These are phyloP conservation scores for Chymomyza costata DNA, from an alignment of 1,140 invertebrate species.

Conservation along the genomic window DNA sequence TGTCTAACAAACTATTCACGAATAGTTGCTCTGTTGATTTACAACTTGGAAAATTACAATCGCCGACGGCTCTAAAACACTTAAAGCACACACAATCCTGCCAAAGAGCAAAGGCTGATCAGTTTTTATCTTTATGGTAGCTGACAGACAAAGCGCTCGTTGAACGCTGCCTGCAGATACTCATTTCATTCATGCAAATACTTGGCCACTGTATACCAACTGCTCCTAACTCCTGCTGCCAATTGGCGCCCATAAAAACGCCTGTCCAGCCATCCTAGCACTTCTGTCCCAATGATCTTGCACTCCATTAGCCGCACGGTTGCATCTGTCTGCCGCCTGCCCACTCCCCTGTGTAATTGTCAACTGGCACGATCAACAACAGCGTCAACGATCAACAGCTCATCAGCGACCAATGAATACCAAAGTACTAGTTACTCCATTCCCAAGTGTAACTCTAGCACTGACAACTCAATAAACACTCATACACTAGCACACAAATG, in stretches of 20 bases:
- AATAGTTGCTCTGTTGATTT: slow-evolving; percentile 58
- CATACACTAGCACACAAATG: slow-evolving; percentile 10
- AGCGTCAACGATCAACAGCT: slow-evolving; percentile 70
- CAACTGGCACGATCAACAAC: slow-evolving; percentile 66
- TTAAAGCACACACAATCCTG: slow-evolving; percentile 62
- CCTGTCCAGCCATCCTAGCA: too few relatives aligned
- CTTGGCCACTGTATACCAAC: slow-evolving; percentile 53
- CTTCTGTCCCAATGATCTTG: slow-evolving; percentile 44
- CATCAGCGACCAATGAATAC: slow-evolving; percentile 32
- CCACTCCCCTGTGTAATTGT: slow-evolving; percentile 63
- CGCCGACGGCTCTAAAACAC: slow-evolving; percentile 26
- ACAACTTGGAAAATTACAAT: slow-evolving; percentile 50
- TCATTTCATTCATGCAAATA: slow-evolving; percentile 59
- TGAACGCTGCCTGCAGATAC: slow-evolving; percentile 19
- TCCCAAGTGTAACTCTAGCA: too few relatives aligned
- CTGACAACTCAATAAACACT: slow-evolving; percentile 64
- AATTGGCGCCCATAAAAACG: slow-evolving; percentile 55
- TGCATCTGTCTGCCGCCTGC: not conserved
- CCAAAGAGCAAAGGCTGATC: not conserved
- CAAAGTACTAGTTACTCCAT: too few relatives aligned
- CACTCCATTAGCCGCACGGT: slow-evolving; percentile 49
- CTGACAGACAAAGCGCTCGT: not conserved
- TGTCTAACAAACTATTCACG: too few relatives aligned
- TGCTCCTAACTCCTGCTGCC: slow-evolving; percentile 30
- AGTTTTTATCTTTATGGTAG: slow-evolving; percentile 47